Conservation (phyloP, 1,140 invertebrate genomes). For the Drosophila bocqueti region DNA sequence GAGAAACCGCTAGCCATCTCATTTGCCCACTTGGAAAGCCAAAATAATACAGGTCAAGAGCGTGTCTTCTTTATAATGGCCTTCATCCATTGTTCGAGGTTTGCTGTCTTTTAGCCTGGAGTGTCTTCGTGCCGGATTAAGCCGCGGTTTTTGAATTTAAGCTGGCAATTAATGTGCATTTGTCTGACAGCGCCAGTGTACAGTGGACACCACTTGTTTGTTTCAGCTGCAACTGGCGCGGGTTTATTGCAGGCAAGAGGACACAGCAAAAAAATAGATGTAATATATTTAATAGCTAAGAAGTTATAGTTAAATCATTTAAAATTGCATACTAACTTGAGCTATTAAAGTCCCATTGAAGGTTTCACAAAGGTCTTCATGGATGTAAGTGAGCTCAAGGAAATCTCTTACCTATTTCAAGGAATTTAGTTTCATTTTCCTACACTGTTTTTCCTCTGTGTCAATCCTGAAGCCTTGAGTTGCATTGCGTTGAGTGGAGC, state of each 20-base stretch:
- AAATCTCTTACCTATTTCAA: neutral
- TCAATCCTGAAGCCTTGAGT: conserved; percentile 14
- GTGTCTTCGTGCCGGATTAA: conserved; percentile 2
- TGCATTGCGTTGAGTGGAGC: conserved; percentile 1
- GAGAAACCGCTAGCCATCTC: neutral
- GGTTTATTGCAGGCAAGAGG: conserved; percentile 18
- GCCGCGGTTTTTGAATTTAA: conserved; percentile 18
- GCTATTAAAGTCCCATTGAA: neutral
- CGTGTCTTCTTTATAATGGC: conserved; percentile 37
- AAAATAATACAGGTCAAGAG: conserved; percentile 18
- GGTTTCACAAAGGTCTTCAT: too few species aligned
- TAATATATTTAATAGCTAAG: neutral
- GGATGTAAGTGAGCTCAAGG: too few species aligned
- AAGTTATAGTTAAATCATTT: too few species aligned
- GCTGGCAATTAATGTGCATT: conserved; percentile 55
- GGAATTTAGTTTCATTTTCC: neutral
- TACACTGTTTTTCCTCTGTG: neutral
- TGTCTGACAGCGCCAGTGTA: conserved; percentile 31
- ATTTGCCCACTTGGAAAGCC: neutral
- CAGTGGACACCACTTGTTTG: conserved; percentile 7
- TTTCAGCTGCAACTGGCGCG: neutral
- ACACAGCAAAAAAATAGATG: neutral
- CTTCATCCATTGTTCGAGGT: conserved; percentile 25
- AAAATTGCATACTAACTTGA: too few species aligned
- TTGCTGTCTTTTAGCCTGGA: conserved; percentile 1